Base-by-base conservation (phyloP, 2,888 invertebrate genomes). In the Pharmacophagus antenor region DNA sequence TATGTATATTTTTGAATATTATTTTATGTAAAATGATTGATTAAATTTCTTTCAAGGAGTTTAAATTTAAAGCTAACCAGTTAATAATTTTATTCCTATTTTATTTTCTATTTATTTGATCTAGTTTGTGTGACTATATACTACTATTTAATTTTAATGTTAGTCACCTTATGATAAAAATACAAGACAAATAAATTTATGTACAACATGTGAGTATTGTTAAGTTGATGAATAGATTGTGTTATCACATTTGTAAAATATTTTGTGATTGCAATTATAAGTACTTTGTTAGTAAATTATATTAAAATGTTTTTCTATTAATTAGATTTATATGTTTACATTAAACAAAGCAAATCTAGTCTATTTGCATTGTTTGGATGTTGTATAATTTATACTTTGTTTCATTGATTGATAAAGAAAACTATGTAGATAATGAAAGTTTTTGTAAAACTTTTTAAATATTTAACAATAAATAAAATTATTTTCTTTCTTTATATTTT, bases 241-340 rank as follows among this genome's bases (percentile, higher is more conserved):
- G 25, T 47, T 47, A 46, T 52, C 58, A 52, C 23, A 47, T 22
- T 6, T 31, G 22, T 12, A 44, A 25, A 25, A 17, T 18, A 8
- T 25, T 44, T 23, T 17, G 23, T 42, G 0, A 20, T 47, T 31
- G 46, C 47, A 37, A 41, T 41, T 25, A 44, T 20, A 7, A 17
- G 10, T 48, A 54, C 53, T 25, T 22, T 6, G 1, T 10, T 54
- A 18, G 25, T 27, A 51, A 54, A 60, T 37, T 60, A 46, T 46
- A 4, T 44, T 52, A 52, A n/a, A 7, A 55, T 55, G 47, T 47
- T 17, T 21, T 15, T 23, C 27, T 27, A 27, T 18, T 47, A 31
- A 54, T 27, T 15, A 25, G 18, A 23, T 23, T 44, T 41, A 12
- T 51, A 18, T 37, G n/a, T 15, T 15, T 37, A 4, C 37, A 37